A percentile compares a stretch with the other conserved stretches of the same genome.
phyloP scores from a whole-genome alignment of 2,888 invertebrate genomes.

The Vesta saturnalis region DNA sequence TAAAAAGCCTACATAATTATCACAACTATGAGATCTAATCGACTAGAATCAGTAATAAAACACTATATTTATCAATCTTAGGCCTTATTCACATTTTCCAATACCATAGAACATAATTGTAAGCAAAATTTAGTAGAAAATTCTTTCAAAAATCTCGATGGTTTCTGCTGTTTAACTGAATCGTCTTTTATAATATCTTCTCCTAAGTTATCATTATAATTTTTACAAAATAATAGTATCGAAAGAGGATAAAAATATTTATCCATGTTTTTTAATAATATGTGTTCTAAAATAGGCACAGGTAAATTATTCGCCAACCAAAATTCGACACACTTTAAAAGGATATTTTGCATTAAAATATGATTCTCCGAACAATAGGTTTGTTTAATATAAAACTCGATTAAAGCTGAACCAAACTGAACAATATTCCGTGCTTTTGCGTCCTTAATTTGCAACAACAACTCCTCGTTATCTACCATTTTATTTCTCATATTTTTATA shows the following conservation, averaged over 20 bases:
- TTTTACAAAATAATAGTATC: conserved; percentile 61
- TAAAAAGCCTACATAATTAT: conserved; percentile 15
- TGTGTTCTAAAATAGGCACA: conserved; percentile 57
- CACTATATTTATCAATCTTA: conserved; percentile 42
- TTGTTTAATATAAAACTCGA: conserved; percentile 60
- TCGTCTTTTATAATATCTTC: conserved; percentile 55
- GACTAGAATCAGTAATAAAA: conserved; percentile 23
- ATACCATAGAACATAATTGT: conserved; percentile 62
- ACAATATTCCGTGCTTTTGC: conserved; percentile 54
- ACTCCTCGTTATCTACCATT: conserved; percentile 35
- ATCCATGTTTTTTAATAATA: conserved; percentile 61
- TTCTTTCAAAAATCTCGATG: conserved; percentile 61
- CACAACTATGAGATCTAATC: conserved; percentile 26
- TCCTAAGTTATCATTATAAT: conserved; percentile 57
- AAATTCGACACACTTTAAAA: conserved; percentile 61
- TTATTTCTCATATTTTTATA: conserved; percentile 34
- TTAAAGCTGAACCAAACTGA: conserved; percentile 55
- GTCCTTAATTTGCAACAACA: conserved; percentile 53
- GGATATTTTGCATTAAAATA: conserved; percentile 62
- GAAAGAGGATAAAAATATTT: conserved; percentile 63
- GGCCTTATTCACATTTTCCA: conserved; percentile 61
- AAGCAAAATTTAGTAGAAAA: conserved; percentile 63
- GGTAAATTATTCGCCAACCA: conserved; percentile 60
- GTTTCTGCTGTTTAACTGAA: conserved; percentile 50
- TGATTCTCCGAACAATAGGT: conserved; percentile 61